Percentiles rank a stretch among this genome's conserved stretches.
Evolutionary conservation across 2,888 invertebrate genomes (phyloP).

Genomic region (Branchipolynoe longqiensis): DNA sequence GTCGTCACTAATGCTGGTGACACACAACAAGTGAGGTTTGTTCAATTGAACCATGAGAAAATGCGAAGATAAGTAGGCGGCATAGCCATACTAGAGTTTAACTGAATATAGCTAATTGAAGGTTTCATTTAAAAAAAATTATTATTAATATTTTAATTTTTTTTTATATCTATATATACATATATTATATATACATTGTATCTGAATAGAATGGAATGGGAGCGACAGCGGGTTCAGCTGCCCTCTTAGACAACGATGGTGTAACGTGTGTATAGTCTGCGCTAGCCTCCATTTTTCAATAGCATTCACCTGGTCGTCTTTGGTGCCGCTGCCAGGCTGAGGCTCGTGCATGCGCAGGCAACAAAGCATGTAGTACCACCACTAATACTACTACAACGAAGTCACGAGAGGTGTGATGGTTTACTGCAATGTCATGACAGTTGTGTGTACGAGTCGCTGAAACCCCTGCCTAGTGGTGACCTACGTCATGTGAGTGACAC

Average conservation of each 20-base stretch:
- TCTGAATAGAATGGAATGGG: slow-evolving; percentile 27
- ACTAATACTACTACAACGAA: no score
- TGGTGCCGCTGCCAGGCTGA: not conserved
- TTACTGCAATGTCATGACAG: no score
- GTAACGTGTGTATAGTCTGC: slow-evolving; percentile 40
- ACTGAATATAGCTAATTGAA: slow-evolving; percentile 33
- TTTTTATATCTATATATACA: not conserved
- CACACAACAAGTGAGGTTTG: slow-evolving; percentile 19
- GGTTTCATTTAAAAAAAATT: not conserved
- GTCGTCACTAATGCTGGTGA: not conserved
- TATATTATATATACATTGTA: slow-evolving; percentile 25
- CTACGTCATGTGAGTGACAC: no score
- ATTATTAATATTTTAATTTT: no score
- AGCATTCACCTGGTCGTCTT: not conserved
- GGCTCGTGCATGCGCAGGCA: not conserved
- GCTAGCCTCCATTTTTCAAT: slow-evolving; percentile 34
- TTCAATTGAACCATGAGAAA: not conserved
- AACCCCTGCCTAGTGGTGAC: no score
- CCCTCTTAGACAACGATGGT: slow-evolving; percentile 7
- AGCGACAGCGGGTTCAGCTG: slow-evolving; percentile 5
- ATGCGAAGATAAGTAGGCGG: slow-evolving; percentile 31
- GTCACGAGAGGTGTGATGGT: no score
- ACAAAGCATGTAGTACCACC: no score
- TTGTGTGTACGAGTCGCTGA: no score
- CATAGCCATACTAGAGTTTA: slow-evolving; percentile 11